Evolutionary conservation across 2,888 invertebrate genomes (phyloP), one percentile per base, ranked within the genome.

Genomic region (Eupelmus urozonus): DNA sequence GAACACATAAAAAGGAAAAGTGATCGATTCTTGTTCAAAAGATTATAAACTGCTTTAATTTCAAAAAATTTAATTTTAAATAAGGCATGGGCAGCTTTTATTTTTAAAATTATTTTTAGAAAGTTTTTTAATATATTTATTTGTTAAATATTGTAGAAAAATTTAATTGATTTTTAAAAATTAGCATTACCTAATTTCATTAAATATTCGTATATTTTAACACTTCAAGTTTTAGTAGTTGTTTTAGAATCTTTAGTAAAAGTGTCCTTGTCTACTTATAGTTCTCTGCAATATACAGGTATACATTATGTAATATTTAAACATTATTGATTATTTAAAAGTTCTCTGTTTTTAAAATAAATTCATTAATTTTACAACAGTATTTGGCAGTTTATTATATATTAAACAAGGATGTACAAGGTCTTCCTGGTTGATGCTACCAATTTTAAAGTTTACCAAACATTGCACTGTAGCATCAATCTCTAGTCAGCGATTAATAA

Each of bases 341-440:
- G 25, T 63, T 45, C 27, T 55, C 11, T 23, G 5, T 29, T 34
- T 16, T 25, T 55, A 9, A n/a, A 51, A 65, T 25, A 20, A 55
- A 51, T 49, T 51, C n/a, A 59, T 34, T 53, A 11, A 40, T 70
- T 55, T 76, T 70, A n/a, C n/a, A 65, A 76, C 65, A 78, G 40
- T 63, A 69, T 70, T 63, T 57, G 69, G 51, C 69, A 74, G 40
- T 51, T 74, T 63, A 42, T 69, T 16, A 27, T 59, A 73, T 57
- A 74, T 74, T 69, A 42, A 62, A 66, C 51, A 67, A 76, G 51
- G 40, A 63, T 66, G 66, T 40, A 76, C 53, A 74, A 77, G 65
- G 80, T 80, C 80, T 80, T 80, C 80, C 80, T 76, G 78, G 42
- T 80, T 78, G 80, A 80, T 78, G 75, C 78, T 78, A 74, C 60